Evolutionary conservation across 2,888 invertebrate genomes (phyloP).

Genomic region (Prenolepis imparis): DNA sequence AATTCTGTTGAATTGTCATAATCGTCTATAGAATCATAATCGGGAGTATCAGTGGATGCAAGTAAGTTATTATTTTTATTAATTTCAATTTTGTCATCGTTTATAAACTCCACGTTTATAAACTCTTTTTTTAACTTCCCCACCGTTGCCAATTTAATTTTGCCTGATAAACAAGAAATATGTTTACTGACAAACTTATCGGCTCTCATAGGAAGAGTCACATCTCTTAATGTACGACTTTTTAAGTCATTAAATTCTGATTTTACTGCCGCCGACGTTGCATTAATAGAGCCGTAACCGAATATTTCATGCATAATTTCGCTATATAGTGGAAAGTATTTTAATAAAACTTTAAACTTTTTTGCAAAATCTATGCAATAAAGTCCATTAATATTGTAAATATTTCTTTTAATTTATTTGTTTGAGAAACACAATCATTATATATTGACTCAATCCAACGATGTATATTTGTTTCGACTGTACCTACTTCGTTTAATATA

Average conservation of each 20-base stretch:
- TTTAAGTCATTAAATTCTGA: slow-evolving; percentile 18
- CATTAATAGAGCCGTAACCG: background rate
- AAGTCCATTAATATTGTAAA: too few species aligned
- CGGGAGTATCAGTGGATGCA: background rate
- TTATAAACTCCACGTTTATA: too few species aligned
- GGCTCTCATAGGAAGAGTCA: background rate
- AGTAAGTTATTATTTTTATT: background rate
- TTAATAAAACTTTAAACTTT: too few species aligned
- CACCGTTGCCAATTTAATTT: slow-evolving; percentile 5
- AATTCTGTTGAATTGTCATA: background rate
- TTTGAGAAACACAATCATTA: background rate
- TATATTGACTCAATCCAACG: background rate
- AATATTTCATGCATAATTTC: background rate
- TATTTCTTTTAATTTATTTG: too few species aligned
- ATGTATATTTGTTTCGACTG: slow-evolving; percentile 4
- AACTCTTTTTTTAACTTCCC: background rate
- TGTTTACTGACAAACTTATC: slow-evolving; percentile 7
- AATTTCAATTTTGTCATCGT: too few species aligned
- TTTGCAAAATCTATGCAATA: too few species aligned
- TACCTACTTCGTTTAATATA: background rate
- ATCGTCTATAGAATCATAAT: background rate
- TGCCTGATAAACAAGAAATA: slow-evolving; percentile 21
- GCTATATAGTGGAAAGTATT: background rate
- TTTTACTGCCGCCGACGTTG: background rate
- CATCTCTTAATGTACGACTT: background rate